Evolutionary conservation across 2,113 vertebrate species (phyloP).

Genomic region (Podiceps cristatus): DNA sequence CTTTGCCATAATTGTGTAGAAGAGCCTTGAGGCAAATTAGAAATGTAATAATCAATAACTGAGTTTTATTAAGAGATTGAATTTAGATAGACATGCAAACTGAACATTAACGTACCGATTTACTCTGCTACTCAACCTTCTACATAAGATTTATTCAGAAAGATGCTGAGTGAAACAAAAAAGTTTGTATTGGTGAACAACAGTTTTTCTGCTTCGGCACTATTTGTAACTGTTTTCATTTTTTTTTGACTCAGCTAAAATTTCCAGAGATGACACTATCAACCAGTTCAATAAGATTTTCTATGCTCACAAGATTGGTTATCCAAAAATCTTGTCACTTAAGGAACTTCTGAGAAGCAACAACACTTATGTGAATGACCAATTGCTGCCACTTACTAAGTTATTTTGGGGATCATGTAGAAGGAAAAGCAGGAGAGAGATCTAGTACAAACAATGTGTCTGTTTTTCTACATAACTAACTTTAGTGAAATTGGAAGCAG

Average conservation of each 20-base stretch:
- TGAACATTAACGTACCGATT: not conserved
- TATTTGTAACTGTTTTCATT: not conserved
- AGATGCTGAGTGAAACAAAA: not conserved
- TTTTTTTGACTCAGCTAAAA: not conserved
- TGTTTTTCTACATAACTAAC: not conserved
- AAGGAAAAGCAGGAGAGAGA: not conserved
- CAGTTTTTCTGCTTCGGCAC: not conserved
- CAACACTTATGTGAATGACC: not conserved
- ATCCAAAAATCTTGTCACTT: not conserved
- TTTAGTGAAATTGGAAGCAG: not conserved
- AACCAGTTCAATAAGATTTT: not conserved
- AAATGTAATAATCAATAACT: constrained; percentile 41
- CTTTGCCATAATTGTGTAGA: not conserved
- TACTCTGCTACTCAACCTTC: not conserved
- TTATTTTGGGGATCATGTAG: not conserved
- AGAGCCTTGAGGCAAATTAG: constrained; percentile 7
- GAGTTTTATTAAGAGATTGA: constrained; percentile 21
- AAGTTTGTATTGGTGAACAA: not conserved
- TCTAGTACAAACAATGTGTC: not conserved
- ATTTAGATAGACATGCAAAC: constrained; percentile 18
- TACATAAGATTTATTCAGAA: not conserved
- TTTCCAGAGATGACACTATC: not conserved
- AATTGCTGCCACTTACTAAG: not conserved
- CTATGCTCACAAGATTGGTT: not conserved
- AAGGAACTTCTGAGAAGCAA: not conserved